These are phyloP conservation scores for Heliconius congener DNA, from an alignment of 1,140 invertebrate species.

Conservation along the genomic window DNA sequence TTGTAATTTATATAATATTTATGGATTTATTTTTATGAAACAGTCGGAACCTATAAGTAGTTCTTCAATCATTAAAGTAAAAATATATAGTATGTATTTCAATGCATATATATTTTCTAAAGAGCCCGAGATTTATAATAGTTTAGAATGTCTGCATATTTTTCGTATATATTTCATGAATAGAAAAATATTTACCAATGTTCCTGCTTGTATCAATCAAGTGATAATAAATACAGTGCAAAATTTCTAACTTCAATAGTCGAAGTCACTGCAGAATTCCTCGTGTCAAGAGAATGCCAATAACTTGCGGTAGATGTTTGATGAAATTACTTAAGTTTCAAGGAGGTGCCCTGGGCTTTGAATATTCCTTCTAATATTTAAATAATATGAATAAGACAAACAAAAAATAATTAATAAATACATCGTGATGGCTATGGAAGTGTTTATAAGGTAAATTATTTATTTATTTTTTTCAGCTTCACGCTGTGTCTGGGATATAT, in stretches of 20 bases:
- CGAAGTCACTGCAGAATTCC: conserved; percentile 4
- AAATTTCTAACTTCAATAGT: not conserved
- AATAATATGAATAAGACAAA: too few relatives aligned
- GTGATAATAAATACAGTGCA: not conserved
- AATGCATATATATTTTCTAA: not conserved
- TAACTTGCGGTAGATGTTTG: conserved; percentile 8
- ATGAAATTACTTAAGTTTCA: conserved; percentile 12
- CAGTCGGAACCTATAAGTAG: too few relatives aligned
- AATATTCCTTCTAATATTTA: not conserved
- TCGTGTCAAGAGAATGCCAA: not conserved
- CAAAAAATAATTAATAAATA: too few relatives aligned
- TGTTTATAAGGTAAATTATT: too few relatives aligned
- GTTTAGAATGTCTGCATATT: not conserved
- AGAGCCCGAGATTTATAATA: not conserved
- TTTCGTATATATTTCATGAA: not conserved
- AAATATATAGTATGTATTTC: too few relatives aligned
- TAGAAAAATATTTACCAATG: not conserved
- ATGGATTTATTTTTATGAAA: too few relatives aligned
- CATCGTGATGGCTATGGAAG: too few relatives aligned
- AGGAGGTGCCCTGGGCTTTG: not conserved
- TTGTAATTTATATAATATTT: too few relatives aligned
- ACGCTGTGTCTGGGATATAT: too few relatives aligned
- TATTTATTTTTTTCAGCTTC: too few relatives aligned
- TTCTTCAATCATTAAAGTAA: too few relatives aligned
- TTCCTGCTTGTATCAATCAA: not conserved